Conservation (phyloP, 92 coral and sea anemone species). For the Muricea muricata region DNA sequence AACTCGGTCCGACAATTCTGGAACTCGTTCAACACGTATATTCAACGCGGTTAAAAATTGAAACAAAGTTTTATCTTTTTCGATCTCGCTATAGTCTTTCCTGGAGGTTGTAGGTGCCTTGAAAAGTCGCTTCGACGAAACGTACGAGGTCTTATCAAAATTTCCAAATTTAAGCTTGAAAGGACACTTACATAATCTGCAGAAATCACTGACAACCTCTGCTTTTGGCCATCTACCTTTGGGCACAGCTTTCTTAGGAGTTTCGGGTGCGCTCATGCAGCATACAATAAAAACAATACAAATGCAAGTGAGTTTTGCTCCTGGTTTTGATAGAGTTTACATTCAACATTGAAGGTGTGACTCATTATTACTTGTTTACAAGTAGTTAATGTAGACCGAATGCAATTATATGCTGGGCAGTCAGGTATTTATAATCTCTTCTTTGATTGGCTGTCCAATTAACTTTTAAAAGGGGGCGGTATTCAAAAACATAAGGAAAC, state of each 20-base stretch:
- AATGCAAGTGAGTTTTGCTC: no score
- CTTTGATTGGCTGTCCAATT: no score
- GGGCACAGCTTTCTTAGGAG: slow-evolving; percentile 2
- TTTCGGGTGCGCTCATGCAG: neutral
- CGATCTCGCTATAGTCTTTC: neutral
- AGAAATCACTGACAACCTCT: slow-evolving; percentile 21
- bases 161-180: slow-evolving; percentile 59
- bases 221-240: neutral
- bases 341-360: no score
- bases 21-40: neutral
- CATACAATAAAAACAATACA: no score
- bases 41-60: neutral
- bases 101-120: no score
- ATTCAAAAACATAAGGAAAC: no score
- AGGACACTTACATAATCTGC: slow-evolving; percentile 55
- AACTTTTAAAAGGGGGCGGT: no score
- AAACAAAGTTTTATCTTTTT: neutral
- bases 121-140: neutral
- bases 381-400: no score
- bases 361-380: no score
- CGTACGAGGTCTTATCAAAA: slow-evolving; percentile 32
- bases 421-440: no score
- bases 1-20: neutral
- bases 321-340: no score
- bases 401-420: no score